Evolutionary conservation across 1,140 invertebrate genomes (phyloP), one percentile per base, ranked within the genome.

Genomic region (Drosophila nigromelanica): DNA sequence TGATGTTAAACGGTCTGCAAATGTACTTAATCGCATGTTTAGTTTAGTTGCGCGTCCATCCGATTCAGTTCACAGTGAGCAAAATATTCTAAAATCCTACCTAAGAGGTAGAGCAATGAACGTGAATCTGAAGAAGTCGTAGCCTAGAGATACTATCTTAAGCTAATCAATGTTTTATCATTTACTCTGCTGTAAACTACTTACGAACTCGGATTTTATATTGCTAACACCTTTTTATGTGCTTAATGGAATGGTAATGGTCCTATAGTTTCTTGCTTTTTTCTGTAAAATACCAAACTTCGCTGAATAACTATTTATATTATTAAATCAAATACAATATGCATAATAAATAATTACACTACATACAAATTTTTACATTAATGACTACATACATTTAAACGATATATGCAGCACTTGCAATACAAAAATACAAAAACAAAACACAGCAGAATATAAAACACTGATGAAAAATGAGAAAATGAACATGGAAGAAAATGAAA

Each of bases 371-470:
- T 78, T 83, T 81, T 87, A 87, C 78, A 89, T 86, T 87, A 87
- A 86, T 82, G 75, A 87, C 78, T 86, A 87, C 82, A 89, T 86
- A 89, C 82, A 86, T 79, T 72, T 72, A 78, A 74, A 80, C 58
- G 77, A 66, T 54, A 73, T 64, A 54, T 39, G 68, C 80, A 77
- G 63, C 67, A 78, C 71, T 69, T 76, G 71, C 71, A 76, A 72
- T 63, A 76, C 47, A 69, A 80, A 51, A 81, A 66, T n/a, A 68
- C 51, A 45, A 85, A 30, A 80, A 73, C 11, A 68, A 48, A 50
- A 50, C 61, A 76, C 52, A 50, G 47, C 47, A 63, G 50, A 43
- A 54, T 2, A 42, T 35, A 18, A 64, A 37, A 63, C 48, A 30
- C 33, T 35, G 24, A 61, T 50, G 18, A 79, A 89, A 83, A 80